Evolutionary conservation across 1,140 invertebrate species (phyloP), one percentile per base, ranked within the genome.

Genomic region (Drosophila equinoxialis): DNA sequence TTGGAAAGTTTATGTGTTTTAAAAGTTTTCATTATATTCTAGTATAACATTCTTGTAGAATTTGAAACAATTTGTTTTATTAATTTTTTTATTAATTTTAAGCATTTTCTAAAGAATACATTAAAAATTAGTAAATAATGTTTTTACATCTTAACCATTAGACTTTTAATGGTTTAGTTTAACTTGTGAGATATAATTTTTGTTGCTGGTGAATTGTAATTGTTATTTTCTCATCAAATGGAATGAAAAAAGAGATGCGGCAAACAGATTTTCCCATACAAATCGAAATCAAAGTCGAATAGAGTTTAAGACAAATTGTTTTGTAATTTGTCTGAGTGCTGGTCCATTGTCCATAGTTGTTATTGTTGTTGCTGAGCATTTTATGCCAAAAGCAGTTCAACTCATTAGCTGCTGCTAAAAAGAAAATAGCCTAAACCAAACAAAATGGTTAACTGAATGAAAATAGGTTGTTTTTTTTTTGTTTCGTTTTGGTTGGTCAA

Each of bases 321-420:
- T 84, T 77, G 80, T 81, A 84, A 89, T 87, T 89, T 89, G 8
- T 35, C 57, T 54, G 45, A 65, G 42, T 48, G 42, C 63, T 33
- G 33, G 39, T 2, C 42, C 17, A 51, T 65, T 59, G 33, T 59
- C 6, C 11, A 33, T 58, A 64, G 59, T 26, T 61, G 35, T 37
- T 69, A 51, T 64, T 48, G 48, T 30, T 72, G 51, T 59, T 37
- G 64, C 66, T 42, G n/a, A 30, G n/a, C 61, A n/a, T 63, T 64
- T 64, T 42, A 17, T 51, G 75, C 68, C 72, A 48, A 77, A 79
- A 83, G 81, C 78, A 60, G 64, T 87, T 79, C 55, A 74, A 75
- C 79, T 86, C 83, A 87, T 86, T 86, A 86, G 83, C 76, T 72
- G 61, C 55, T 79, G 84, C 83, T 87, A 83, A 87, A 77, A 89